Base-by-base conservation (phyloP, 2,797 vertebrate species). In the Onychomys arenicola region DNA sequence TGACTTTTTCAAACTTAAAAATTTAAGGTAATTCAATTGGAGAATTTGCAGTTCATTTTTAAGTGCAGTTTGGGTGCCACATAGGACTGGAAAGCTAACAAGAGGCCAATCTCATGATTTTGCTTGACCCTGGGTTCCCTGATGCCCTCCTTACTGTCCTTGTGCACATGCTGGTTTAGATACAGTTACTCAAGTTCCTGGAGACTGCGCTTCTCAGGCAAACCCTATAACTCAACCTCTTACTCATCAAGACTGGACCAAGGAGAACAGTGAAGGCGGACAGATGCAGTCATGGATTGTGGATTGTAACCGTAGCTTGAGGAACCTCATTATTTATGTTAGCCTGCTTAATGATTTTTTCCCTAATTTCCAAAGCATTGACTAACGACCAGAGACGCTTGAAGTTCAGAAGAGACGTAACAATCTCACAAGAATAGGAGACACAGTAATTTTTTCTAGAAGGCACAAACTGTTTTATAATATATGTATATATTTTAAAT, bases 171-270 rank as follows among this genome's bases (percentile, higher is more conserved):
- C 6, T 61, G 67, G 40, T 40, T 49, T 78, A 32, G 89, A 97
- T 71, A 93, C 17, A 76, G 49, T 96, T 89, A 91, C 93, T 92
- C 83, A 96, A 91, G 91, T 89, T 89, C 85, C 90, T 95, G 85
- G 89, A 96, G 89, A 91, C 90, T 69, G 96, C 65, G 49, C 59
- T 81, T 84, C 40, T 85, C 86, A 93, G 83, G 86, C 89, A 88
- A 91, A 95, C 75, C 61, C 21, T 29, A 1, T 63, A 94, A 97
- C 63, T 96, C 90, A 92, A 84, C 81, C 46, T 90, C 78, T 95
- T 93, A 95, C 89, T 97, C 95, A 93, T 93, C 63, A 46, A 52
- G 63, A 71, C 19, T 10, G 21, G 55, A 40, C 49, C 75, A 32
- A n/a, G 49, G 46, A 87, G 93, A 92, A 92, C 57, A 91, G 71